Base-by-base conservation (phyloP, 2,113 vertebrate species). In the Tautogolabrus adspersus region DNA sequence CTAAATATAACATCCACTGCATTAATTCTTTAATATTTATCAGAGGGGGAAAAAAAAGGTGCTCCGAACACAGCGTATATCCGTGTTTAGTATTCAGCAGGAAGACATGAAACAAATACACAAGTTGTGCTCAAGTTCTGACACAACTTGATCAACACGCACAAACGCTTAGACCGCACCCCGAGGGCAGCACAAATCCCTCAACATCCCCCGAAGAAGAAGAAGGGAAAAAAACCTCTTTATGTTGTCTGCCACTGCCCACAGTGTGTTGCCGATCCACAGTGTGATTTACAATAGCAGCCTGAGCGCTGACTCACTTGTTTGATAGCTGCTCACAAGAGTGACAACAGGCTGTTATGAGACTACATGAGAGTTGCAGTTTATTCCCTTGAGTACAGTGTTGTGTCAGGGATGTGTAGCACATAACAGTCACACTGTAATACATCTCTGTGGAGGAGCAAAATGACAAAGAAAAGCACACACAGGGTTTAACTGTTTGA, bases 1-100 rank as follows among this genome's bases (percentile, higher is more conserved):
- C 92, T 94, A 93, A 93, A 95, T 93, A 92, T 94, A 95, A 91
- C 92, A 85, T 87, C 82, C 65, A 81, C 88, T 82, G 84, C 85
- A 90, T 90, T 91, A 86, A 88, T 88, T 88, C 78, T 84, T 90
- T 82, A 84, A 91, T 91, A 92, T 93, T 94, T 88, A 94, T 92
- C 89, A 84, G 87, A 9, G 8, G 49, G 63, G 30, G 30, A 3
- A 3, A 26, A 71, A 67, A 85, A 90, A 90, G 88, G 87, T 91
- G 82, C 75, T 87, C 10, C 47, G 80, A 90, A 89, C 84, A 77
- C 79, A 74, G 72, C 81, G 79, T 82, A 69, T 66, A 83, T 84
- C 46, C 40, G 9, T 72, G 58, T 84, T 77, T 69, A 83, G 84
- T 73, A 87, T 83, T 85, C 74, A 87, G 71, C 5, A 65, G 51